Evolutionary conservation across 2,797 vertebrate genomes (phyloP).

Genomic region (Cirrhinus mrigala): DNA sequence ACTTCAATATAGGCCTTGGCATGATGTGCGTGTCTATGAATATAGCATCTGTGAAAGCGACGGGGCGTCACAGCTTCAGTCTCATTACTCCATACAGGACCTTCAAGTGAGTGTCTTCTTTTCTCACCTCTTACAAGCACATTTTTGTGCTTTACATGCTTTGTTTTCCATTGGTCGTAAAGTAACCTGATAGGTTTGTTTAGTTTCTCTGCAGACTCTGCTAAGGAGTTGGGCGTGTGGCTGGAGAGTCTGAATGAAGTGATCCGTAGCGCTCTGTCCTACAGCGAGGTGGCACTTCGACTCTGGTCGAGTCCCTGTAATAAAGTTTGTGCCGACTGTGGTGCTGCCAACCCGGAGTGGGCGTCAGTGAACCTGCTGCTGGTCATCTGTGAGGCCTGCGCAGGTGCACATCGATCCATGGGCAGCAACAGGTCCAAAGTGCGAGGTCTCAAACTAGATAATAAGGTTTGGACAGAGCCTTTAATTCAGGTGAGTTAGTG

Average conservation of each 20-base stretch:
- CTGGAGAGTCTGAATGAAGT: conserved; percentile 66
- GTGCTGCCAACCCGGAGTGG: conserved; percentile 77
- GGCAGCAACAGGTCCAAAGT: conserved; percentile 76
- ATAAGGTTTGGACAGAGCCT: conserved; percentile 80
- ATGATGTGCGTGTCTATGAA: conserved; percentile 76
- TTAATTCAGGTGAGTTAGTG: conserved; percentile 73
- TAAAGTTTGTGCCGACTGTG: conserved; percentile 79
- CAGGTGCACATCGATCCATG: conserved; percentile 72
- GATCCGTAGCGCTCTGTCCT: conserved; percentile 76
- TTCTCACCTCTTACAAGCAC: not conserved
- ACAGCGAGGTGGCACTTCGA: conserved; percentile 74
- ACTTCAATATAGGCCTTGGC: conserved; percentile 76
- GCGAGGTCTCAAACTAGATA: conserved; percentile 80
- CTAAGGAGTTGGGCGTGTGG: conserved; percentile 72
- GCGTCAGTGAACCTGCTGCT: conserved; percentile 80
- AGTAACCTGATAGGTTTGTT: not conserved
- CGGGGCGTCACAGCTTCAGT: conserved; percentile 71
- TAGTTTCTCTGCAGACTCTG: conserved; percentile 77
- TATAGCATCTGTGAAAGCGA: conserved; percentile 70
- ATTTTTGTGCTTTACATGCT: not conserved
- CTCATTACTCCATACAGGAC: conserved; percentile 78
- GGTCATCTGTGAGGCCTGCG: conserved; percentile 79
- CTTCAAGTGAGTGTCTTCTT: conserved; percentile 70
- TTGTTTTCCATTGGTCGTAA: not conserved
- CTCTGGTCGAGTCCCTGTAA: conserved; percentile 78